phyloP scores from a whole-genome alignment of 2,113 vertebrate species.

The Prunella himalayana region DNA sequence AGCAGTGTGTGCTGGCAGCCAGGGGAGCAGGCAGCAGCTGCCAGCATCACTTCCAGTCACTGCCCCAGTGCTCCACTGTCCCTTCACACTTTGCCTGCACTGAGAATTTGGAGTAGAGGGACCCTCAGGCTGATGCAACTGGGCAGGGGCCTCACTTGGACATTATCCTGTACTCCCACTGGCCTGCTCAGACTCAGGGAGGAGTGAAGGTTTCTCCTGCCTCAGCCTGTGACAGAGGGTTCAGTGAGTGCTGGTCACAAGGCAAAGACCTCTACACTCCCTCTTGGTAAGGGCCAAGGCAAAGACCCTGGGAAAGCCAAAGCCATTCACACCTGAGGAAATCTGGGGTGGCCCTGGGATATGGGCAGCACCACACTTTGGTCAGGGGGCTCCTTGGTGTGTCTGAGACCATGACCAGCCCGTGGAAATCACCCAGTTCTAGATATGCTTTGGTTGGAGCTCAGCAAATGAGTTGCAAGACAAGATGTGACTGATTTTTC shows the following conservation, averaged over 20 bases:
- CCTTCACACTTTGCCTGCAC: background rate
- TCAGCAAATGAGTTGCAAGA: background rate
- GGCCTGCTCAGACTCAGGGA: background rate
- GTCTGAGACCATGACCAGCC: background rate
- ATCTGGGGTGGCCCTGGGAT: background rate
- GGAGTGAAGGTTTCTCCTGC: background rate
- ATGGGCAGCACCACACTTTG: background rate
- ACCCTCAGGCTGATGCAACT: background rate
- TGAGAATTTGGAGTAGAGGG: background rate
- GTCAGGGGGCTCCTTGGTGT: background rate
- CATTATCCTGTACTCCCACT: too few relatives aligned
- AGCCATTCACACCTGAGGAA: background rate
- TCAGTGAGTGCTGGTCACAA: background rate
- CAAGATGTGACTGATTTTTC: background rate
- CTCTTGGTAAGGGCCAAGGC: background rate
- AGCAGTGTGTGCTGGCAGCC: background rate
- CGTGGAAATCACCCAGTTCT: background rate
- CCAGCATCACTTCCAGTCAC: background rate
- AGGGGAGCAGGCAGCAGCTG: background rate
- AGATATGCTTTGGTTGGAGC: background rate
- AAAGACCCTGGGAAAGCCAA: background rate
- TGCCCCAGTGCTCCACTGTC: fast-evolving
- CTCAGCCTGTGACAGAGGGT: background rate
- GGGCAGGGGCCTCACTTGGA: background rate
- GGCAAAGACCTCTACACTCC: background rate